A percentile compares a stretch with the other conserved stretches of the same genome.
phyloP scores from a whole-genome alignment of 2,113 vertebrate species.

The Myiagra hebetior region DNA sequence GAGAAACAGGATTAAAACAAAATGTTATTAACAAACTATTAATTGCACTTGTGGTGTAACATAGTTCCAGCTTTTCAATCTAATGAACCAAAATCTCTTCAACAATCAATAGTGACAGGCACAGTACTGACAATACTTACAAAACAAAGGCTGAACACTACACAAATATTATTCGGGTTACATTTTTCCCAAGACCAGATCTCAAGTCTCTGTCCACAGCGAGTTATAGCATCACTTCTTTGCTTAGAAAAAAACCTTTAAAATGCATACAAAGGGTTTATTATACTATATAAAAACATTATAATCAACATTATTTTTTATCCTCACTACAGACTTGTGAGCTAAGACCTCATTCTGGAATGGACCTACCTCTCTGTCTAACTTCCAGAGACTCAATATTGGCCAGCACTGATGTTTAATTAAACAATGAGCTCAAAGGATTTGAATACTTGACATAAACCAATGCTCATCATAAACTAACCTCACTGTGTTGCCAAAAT shows the following conservation, averaged over 20 bases:
- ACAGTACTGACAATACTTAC: not conserved
- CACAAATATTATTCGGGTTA: not conserved
- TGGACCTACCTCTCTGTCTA: not conserved
- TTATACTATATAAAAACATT: not conserved
- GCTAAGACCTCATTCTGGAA: not conserved
- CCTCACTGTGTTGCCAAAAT: not conserved
- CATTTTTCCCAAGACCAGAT: not conserved
- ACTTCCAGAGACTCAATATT: not conserved
- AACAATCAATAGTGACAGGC: not conserved
- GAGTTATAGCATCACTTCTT: not conserved
- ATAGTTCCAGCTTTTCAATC: not conserved
- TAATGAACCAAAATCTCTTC: not conserved
- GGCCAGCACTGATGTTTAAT: not conserved
- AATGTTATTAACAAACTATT: not conserved
- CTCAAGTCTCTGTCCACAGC: not conserved
- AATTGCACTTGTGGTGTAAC: not conserved
- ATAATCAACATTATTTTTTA: not conserved
- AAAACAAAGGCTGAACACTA: not conserved
- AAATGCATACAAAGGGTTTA: not conserved
- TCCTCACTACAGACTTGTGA: not conserved
- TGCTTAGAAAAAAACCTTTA: not conserved
- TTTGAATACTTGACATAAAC: not conserved
- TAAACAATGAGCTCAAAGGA: not conserved
- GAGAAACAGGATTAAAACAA: not conserved
- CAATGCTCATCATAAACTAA: not conserved